These are phyloP conservation scores for Diplolepis rosae DNA, from an alignment of 2,888 invertebrate species.

Conservation along the genomic window DNA sequence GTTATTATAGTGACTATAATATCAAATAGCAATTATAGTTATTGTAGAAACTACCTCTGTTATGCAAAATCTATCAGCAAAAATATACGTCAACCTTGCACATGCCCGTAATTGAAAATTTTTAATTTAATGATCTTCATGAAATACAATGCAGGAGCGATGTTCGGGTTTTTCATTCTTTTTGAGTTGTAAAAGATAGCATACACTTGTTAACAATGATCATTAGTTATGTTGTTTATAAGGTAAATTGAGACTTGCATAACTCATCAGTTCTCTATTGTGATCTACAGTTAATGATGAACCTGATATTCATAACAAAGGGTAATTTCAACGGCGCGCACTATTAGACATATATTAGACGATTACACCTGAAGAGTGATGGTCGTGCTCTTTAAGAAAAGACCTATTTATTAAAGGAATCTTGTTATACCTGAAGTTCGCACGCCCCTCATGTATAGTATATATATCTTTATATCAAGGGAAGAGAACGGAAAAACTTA, in stretches of 20 bases:
- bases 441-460: neutral
- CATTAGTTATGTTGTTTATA: neutral
- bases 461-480: neutral
- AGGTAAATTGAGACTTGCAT: neutral
- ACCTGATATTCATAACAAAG: neutral
- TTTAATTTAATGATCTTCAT: too few species aligned
- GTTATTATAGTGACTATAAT: too few species aligned
- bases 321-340: neutral
- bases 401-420: conserved; percentile 20
- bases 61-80: too few species aligned
- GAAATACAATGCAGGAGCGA: neutral
- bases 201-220: neutral
- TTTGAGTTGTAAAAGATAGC: neutral
- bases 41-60: too few species aligned
- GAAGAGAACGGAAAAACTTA: neutral
- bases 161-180: neutral
- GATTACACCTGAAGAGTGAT: neutral
- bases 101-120: too few species aligned
- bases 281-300: neutral
- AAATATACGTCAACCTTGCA: too few species aligned
- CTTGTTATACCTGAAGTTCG: neutral
- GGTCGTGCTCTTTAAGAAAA: conserved; percentile 19
- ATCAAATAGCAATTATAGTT: too few species aligned
- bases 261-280: neutral
- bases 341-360: neutral